Percentiles rank a stretch among this genome's conserved stretches.
These are phyloP conservation scores for Stenchaetothrips biformis DNA, from an alignment of 2,888 invertebrate species.

Conservation along the genomic window DNA sequence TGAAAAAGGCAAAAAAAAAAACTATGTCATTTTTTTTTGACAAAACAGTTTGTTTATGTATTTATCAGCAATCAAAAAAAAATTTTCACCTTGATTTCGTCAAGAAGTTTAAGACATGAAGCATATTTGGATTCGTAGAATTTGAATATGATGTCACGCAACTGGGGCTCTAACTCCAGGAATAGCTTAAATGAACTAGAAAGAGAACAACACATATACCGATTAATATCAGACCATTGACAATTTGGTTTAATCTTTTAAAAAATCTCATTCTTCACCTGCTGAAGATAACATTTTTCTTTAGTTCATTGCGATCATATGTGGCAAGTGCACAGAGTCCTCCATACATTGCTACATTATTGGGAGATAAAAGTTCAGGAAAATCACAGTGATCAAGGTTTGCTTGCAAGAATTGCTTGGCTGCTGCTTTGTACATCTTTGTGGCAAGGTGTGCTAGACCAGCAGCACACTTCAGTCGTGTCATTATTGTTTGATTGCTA, in stretches of 20 bases:
- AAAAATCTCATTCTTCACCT: constrained; percentile 41
- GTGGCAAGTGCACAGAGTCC: constrained; percentile 96
- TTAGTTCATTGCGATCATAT: constrained; percentile 89
- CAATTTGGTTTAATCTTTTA: not conserved
- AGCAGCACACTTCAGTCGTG: constrained; percentile 87
- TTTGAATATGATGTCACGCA: constrained; percentile 94
- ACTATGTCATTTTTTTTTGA: constrained; percentile 28
- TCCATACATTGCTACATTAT: constrained; percentile 95
- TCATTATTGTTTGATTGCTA: constrained; percentile 69
- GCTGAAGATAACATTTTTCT: constrained; percentile 82
- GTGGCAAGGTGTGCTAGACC: constrained; percentile 91
- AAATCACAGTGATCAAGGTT: constrained; percentile 96
- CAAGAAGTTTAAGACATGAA: constrained; percentile 84
- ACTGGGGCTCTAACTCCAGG: constrained; percentile 92
- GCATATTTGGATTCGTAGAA: constrained; percentile 99
- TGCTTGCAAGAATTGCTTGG: constrained; percentile 87
- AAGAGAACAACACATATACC: constrained; percentile 29
- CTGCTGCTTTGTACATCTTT: constrained; percentile 92
- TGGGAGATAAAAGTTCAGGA: constrained; percentile 90
- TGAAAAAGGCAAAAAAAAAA: too few species aligned
- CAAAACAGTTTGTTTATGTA: constrained; percentile 16
- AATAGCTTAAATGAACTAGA: constrained; percentile 93
- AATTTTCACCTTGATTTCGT: constrained; percentile 75
- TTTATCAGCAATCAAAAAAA: not conserved
- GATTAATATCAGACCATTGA: not conserved